These are phyloP conservation scores for Melipona beecheii DNA, from an alignment of 2,888 invertebrate genomes.

Conservation along the genomic window DNA sequence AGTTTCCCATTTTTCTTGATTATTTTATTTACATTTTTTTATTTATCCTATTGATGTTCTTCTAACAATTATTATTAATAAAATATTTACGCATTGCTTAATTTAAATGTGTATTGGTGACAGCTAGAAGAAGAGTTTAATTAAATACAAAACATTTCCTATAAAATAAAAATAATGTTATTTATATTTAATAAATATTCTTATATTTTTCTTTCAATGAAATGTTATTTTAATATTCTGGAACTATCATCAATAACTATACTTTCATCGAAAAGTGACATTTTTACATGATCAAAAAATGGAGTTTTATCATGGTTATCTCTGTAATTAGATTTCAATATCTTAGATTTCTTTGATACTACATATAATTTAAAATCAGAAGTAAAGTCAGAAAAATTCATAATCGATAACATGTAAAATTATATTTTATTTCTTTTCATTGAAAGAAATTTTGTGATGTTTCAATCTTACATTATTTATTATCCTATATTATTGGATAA, in stretches of 20 bases:
- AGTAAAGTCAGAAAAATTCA: neutral
- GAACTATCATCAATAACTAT: neutral
- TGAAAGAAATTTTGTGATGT: neutral
- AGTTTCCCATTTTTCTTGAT: neutral
- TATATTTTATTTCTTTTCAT: neutral
- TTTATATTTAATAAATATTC: neutral
- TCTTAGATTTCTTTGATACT: neutral
- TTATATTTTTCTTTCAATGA: neutral
- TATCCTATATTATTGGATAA: no score
- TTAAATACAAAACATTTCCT: no score
- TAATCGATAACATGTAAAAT: neutral
- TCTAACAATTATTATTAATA: neutral
- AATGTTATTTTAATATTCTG: neutral
- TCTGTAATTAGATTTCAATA: neutral
- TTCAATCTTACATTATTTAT: no score
- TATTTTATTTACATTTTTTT: neutral
- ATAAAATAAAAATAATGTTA: no score
- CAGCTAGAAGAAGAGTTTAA: no score
- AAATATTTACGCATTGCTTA: neutral
- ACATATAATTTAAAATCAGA: neutral
- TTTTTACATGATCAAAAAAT: no score
- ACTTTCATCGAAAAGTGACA: neutral
- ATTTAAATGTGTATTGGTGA: no score
- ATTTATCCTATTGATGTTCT: no score
- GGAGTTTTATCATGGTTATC: neutral